Evolutionary conservation across 1,140 invertebrate species (phyloP), one percentile per base, ranked within the genome.

Genomic region (Euura lappo): DNA sequence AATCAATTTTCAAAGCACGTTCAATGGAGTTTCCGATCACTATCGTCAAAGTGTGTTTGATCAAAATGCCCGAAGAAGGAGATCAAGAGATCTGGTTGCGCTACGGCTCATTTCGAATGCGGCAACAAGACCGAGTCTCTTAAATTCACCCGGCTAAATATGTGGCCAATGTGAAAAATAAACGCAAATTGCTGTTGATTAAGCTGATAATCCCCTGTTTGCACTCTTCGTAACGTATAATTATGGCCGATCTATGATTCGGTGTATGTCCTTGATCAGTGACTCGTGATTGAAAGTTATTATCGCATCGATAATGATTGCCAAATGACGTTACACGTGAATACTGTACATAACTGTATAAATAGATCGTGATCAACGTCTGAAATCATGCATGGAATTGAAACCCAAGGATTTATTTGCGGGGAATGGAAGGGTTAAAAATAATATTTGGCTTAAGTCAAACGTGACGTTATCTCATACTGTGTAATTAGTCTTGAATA

Each of bases 1-100:
- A 60, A 60, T 60, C 51, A 60, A 60, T 60, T 60, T 60, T 60
- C 51, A 6, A 60, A 60, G 51, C 51, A 60, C 51, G 51, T 60
- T 60, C 51, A 60, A 60, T 60, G 10, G 51, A 60, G 8, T n/a
- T 60, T 60, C 51, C 10, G 51, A 60, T 60, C 13, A n/a, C 51
- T 60, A 60, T 60, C 51, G 13, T 60, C 51, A 60, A 60, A 60
- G 51, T 60, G 13, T 60, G 51, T 8, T 11, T 8, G 51, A 60
- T 60, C 51, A n/a, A 60, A 60, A 60, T 60, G 51, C 51, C 51
- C 51, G 8, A 60, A 60, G 51, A 60, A 60, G 51, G 51, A 60
- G 13, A 60, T 60, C 13, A n/a, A 60, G 13, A 60, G 51, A 60
- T 60, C 51, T n/a, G 51, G 51, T n/a, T 60, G 51, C 51, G 51